These are phyloP conservation scores for Todiramphus chloris DNA, from an alignment of 2,113 vertebrate genomes.

Conservation along the genomic window DNA sequence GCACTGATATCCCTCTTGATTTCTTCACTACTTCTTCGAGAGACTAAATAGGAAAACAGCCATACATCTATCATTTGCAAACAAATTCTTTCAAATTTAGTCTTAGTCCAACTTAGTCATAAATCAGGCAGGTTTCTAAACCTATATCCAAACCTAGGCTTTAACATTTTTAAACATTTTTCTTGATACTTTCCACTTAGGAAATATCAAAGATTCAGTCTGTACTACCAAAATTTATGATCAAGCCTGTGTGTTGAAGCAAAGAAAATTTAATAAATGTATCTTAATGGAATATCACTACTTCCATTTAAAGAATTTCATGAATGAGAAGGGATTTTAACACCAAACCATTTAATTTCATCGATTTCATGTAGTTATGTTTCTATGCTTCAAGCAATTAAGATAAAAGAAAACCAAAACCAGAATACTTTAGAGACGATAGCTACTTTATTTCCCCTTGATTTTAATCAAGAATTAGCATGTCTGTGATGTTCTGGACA, in stretches of 20 bases:
- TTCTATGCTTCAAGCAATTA: not conserved
- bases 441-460: not conserved
- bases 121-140: not conserved
- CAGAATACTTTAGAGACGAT: not conserved
- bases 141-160: not conserved
- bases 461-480: not conserved
- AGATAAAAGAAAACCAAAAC: not conserved
- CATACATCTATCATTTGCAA: not conserved
- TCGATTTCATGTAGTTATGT: not conserved
- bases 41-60: constrained; percentile 70
- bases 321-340: not conserved
- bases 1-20: constrained; percentile 88
- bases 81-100: not conserved
- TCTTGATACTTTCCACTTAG: not conserved
- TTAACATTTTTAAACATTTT: not conserved
- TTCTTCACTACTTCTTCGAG: constrained; percentile 92
- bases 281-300: not conserved
- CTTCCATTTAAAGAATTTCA: not conserved
- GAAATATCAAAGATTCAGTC: not conserved
- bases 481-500: not conserved
- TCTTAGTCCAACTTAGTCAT: no score
- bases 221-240: not conserved
- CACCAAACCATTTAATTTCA: not conserved
- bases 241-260: not conserved
- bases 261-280: not conserved